Base-by-base conservation (phyloP, 2,888 invertebrate genomes). In the Macaria liturata region DNA sequence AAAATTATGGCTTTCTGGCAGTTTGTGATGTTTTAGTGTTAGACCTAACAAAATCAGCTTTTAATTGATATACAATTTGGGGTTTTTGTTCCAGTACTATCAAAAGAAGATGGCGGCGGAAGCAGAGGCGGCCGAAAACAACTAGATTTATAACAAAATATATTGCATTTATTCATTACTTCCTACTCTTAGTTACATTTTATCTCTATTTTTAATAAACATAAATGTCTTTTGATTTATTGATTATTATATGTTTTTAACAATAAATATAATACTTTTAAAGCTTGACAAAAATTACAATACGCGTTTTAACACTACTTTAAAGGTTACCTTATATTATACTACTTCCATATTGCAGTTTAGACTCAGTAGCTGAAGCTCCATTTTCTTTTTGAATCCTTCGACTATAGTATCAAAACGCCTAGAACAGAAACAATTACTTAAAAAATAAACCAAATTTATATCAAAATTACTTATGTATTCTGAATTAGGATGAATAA, bases 291-390 rank as follows among this genome's bases (percentile, higher is more conserved):
- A 20, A 20, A 20, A 20, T 20, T 20, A 20, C 20, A 20, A 20
- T 20, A 42, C 4, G 37, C 44, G 34, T 6, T 6, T 42, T 8
- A 42, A 42, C 9, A 42, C 9, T n/a, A 8, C 9, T 42, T 42
- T 37, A 37, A 20, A 20, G 20, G 20, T 20, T 20, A 39, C 39
- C 49, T 75, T 78, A 90, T 53, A 91, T 75, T 78, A 90, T 53
- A 91, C 81, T 66, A 84, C 88, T 76, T 90, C 88, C 76, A 88
- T 79, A 61, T 86, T 84, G 65, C 88, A 86, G 66, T 91, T 91
- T 49, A 96, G 93, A 77, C 95, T 95, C 57, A 94, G 88, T 49
- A 95, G 81, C 75, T 96, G 96, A 40, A 95, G 87, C 70, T 93
- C 93, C 95, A 95, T 96, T 62, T 93, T 87, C 37, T 93, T 92